Percentiles rank a stretch among this genome's conserved stretches.
Evolutionary conservation across 2,113 vertebrate genomes (phyloP).

Genomic region (Recurvirostra avosetta): DNA sequence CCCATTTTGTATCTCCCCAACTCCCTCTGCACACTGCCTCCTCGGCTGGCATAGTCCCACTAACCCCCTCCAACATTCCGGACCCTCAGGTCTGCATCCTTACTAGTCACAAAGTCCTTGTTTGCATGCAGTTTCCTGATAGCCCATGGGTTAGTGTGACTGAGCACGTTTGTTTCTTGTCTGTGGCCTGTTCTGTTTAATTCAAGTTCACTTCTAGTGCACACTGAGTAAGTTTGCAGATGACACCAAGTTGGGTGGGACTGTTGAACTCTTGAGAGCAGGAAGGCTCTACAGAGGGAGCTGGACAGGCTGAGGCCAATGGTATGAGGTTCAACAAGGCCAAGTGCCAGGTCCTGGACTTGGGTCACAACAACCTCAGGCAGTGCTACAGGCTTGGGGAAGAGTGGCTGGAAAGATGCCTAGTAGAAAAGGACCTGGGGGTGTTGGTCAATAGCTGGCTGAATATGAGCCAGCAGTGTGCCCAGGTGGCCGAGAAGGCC

Average conservation of each 20-base stretch:
- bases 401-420: background rate
- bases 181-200: no score
- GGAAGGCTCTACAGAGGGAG: background rate
- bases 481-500: no score
- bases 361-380: background rate
- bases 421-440: background rate
- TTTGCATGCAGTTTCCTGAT: background rate
- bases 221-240: background rate
- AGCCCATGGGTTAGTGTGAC: background rate
- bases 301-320: background rate
- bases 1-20: fast-evolving
- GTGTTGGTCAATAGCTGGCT: fast-evolving
- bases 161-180: background rate
- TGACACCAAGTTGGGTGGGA: background rate
- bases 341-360: no score
- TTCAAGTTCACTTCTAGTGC: background rate
- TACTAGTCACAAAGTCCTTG: background rate
- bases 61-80: background rate
- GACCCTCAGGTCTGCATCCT: background rate
- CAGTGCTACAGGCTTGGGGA: background rate
- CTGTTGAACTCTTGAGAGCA: background rate
- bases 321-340: background rate
- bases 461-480: background rate
- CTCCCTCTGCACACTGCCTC: background rate
- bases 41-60: background rate